Evolutionary conservation across 1,140 invertebrate species (phyloP), one percentile per base, ranked within the genome.

Genomic region (Hermetia illucens): DNA sequence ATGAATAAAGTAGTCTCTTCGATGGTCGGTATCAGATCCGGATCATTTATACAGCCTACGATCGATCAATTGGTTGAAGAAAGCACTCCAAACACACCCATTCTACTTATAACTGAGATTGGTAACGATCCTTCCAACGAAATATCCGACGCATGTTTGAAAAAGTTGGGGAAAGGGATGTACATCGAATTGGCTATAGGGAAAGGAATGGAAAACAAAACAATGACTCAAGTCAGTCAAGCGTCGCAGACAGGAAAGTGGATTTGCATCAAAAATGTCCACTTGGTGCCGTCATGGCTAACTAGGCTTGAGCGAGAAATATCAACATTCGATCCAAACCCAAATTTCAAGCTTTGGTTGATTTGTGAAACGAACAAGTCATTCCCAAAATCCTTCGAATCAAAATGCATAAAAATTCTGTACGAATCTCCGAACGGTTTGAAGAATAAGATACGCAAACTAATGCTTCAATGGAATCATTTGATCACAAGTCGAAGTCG

Each of bases 51-150:
- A 20, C 56, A 50, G 38, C 51, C 49, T 13, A 55, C 40, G 8
- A 58, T 56, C 33, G 53, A 47, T 19, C 57, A 53, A 40, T 32
- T 50, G 36, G 44, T 48, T 36, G 54, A 53, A 19, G 59, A 60
- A 38, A 59, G 43, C 49, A 56, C 49, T 41, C 45, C 44, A 1
- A 54, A 55, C 4, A 77, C 81, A 52, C 85, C 86, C 1, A 74
- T 91, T 38, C 58, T 92, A 9, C 68, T 92, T 24, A 68, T 91
- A 18, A 75, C 74, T 44, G 69, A 73, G 46, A 66, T 79, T 22
- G 85, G 85, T 36, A 74, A 76, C 36, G 88, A 92, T 70, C 88
- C 88, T n/a, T 78, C 79, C 2, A 71, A 73, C 35, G 85, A 90
- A 53, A 61, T 90, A 10, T 60, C 65, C 40, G 72, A 77, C 34